These are phyloP conservation scores for Python bivittatus DNA, from an alignment of 2,113 vertebrate genomes.

Conservation along the genomic window DNA sequence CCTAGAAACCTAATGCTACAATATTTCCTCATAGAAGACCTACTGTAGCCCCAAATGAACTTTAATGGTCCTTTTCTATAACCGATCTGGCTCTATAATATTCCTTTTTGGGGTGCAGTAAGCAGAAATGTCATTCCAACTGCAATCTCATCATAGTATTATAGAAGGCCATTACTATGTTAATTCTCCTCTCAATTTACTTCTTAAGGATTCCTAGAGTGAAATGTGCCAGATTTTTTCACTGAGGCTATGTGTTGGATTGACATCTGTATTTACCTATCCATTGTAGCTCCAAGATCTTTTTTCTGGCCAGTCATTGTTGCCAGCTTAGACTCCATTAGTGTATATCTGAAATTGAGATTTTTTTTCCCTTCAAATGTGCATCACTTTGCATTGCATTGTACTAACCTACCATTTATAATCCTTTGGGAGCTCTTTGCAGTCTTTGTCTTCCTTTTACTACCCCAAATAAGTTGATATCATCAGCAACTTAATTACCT, in stretches of 20 bases:
- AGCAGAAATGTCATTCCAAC: background rate
- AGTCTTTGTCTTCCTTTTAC: background rate
- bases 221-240: background rate
- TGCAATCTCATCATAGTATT: background rate
- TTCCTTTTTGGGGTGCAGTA: background rate
- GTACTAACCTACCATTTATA: background rate
- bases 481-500: background rate
- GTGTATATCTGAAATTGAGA: background rate
- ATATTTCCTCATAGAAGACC: background rate
- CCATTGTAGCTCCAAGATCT: background rate
- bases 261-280: background rate
- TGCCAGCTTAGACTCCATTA: background rate
- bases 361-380: background rate
- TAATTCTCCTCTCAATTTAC: background rate
- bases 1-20: background rate
- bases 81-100: background rate
- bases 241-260: background rate
- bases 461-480: background rate
- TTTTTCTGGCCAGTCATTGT: background rate
- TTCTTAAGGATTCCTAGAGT: background rate
- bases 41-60: background rate
- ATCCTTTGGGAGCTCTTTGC: background rate
- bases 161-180: background rate
- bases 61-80: background rate
- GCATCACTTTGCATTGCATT: background rate